These are phyloP conservation scores for Bicyclus anynana DNA, from an alignment of 1,140 invertebrate species.

Conservation along the genomic window DNA sequence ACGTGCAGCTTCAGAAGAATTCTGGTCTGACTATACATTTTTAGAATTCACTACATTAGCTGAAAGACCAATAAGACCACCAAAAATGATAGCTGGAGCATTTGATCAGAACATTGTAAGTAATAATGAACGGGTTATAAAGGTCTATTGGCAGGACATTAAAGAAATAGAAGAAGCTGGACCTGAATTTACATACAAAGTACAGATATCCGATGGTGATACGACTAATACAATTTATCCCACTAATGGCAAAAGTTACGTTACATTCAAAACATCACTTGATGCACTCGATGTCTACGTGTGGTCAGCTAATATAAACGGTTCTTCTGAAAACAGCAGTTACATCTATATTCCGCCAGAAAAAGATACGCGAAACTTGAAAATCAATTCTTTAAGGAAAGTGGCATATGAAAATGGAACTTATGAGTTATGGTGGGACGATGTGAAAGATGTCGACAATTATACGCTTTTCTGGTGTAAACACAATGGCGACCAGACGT, in stretches of 20 bases:
- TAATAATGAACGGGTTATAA: constrained; percentile 77
- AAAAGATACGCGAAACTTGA: constrained; percentile 77
- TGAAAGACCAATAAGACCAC: constrained; percentile 79
- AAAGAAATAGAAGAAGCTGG: constrained; percentile 77
- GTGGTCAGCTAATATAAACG: constrained; percentile 78
- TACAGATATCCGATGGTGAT: constrained; percentile 38
- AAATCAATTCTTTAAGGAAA: constrained; percentile 81
- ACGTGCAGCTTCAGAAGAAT: constrained; percentile 72
- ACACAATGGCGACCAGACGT: constrained; percentile 55
- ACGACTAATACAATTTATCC: constrained; percentile 41
- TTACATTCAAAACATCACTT: constrained; percentile 45
- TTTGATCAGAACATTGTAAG: constrained; percentile 79
- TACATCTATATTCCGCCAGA: constrained; percentile 79
- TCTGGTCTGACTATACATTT: constrained; percentile 81
- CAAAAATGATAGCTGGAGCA: constrained; percentile 80
- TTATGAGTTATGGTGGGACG: constrained; percentile 85
- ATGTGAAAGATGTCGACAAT: constrained; percentile 64
- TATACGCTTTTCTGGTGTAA: constrained; percentile 88
- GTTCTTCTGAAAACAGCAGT: constrained; percentile 77
- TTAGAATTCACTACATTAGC: constrained; percentile 79
- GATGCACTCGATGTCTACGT: constrained; percentile 58
- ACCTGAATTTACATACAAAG: constrained; percentile 61
- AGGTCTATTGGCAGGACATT: constrained; percentile 85
- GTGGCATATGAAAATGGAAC: constrained; percentile 80
- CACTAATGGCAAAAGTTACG: constrained; percentile 60